phyloP scores from a whole-genome alignment of 2,113 vertebrate genomes.

The Solenodon paradoxus region DNA sequence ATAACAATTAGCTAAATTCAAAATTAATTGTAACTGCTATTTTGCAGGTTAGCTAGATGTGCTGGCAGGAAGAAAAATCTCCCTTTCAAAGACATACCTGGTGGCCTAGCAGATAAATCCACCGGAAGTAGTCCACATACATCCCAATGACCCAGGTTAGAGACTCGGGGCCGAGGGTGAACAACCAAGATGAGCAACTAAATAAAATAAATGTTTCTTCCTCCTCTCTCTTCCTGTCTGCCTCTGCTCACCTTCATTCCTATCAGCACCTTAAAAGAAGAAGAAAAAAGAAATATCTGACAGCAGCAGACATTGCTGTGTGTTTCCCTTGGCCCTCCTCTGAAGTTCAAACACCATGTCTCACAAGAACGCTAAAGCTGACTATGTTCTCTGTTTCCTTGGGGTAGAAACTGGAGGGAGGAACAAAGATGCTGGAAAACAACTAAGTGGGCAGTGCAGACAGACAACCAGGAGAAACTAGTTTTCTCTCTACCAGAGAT shows the following conservation, averaged over 20 bases:
- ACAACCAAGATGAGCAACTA: no score
- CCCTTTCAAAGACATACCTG: no score
- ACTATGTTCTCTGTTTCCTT: background rate
- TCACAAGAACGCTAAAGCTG: background rate
- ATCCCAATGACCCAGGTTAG: no score
- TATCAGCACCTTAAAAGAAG: no score
- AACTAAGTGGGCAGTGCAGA: background rate
- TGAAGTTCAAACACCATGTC: background rate
- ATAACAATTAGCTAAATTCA: background rate
- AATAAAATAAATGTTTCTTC: no score
- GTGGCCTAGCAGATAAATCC: no score
- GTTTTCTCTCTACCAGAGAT: background rate
- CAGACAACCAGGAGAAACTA: background rate
- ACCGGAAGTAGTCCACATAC: no score
- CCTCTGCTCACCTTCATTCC: no score
- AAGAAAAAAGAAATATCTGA: no score
- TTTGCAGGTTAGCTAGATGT: background rate
- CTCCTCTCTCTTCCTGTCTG: no score
- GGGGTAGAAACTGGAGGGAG: background rate
- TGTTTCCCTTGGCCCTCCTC: background rate
- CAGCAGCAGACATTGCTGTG: no score
- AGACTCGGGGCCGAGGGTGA: no score
- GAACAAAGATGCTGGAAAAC: background rate
- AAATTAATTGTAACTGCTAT: background rate
- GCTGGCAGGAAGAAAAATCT: background rate